These are phyloP conservation scores for Ellobium chinense DNA, from an alignment of 2,888 invertebrate genomes.

Conservation along the genomic window DNA sequence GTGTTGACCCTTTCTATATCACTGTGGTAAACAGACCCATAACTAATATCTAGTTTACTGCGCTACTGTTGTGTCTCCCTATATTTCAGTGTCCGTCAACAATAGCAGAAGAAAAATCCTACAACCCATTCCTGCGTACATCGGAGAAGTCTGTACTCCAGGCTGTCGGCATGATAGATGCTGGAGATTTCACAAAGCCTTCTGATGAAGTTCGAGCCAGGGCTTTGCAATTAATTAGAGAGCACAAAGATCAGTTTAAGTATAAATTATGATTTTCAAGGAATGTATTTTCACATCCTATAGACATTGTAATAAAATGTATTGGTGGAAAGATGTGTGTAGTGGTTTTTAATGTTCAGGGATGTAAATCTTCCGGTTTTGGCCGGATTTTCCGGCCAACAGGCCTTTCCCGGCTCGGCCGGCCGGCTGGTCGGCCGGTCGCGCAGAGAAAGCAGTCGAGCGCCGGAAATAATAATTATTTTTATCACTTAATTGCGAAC, in stretches of 20 bases:
- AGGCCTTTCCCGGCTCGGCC: too few relatives aligned
- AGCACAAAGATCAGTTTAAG: slow-evolving; percentile 66
- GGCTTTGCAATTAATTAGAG: slow-evolving; percentile 64
- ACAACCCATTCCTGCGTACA: slow-evolving; percentile 75
- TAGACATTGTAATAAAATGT: too few relatives aligned
- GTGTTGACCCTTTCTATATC: neutral
- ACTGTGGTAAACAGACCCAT: neutral
- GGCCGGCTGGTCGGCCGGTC: too few relatives aligned
- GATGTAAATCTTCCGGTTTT: too few relatives aligned
- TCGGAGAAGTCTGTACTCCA: slow-evolving; percentile 58
- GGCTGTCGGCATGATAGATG: slow-evolving; percentile 56
- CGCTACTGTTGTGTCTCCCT: neutral
- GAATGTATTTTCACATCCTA: too few relatives aligned
- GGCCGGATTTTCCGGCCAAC: too few relatives aligned
- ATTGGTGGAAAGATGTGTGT: too few relatives aligned
- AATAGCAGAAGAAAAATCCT: slow-evolving; percentile 69
- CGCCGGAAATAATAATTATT: too few relatives aligned
- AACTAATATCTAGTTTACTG: neutral
- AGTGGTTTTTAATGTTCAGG: too few relatives aligned
- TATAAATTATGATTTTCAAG: neutral
- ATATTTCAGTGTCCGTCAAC: slow-evolving; percentile 72
- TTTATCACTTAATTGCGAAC: too few relatives aligned
- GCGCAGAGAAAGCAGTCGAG: too few relatives aligned
- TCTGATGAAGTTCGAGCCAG: slow-evolving; percentile 60
- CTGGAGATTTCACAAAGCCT: slow-evolving; percentile 52